These are phyloP conservation scores for Elachura formosa DNA, from an alignment of 2,113 vertebrate genomes.

Conservation along the genomic window DNA sequence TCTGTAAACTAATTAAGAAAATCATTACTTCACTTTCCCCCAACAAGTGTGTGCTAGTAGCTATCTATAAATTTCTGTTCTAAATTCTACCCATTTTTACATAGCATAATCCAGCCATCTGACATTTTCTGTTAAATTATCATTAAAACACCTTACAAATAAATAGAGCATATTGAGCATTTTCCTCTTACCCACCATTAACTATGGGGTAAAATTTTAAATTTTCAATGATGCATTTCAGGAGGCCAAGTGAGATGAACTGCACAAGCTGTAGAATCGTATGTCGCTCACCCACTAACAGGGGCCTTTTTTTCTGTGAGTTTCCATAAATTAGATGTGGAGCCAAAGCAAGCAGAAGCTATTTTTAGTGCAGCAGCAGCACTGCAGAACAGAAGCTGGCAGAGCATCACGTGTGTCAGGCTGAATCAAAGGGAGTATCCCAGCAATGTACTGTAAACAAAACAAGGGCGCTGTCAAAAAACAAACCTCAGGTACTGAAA, in stretches of 20 bases:
- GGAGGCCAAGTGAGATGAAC: background rate
- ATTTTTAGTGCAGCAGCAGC: slow-evolving; percentile 84
- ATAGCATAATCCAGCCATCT: background rate
- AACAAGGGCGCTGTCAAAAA: slow-evolving; percentile 83
- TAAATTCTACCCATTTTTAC: background rate
- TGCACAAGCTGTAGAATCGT: slow-evolving; percentile 45
- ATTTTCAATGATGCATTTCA: background rate
- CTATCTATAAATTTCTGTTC: background rate
- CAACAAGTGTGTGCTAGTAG: background rate
- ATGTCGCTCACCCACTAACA: slow-evolving; percentile 61
- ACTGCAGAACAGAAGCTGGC: slow-evolving; percentile 87
- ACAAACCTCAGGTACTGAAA: slow-evolving; percentile 70
- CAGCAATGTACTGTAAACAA: slow-evolving; percentile 89
- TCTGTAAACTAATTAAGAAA: background rate
- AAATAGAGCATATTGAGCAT: background rate
- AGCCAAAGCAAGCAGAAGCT: slow-evolving; percentile 86
- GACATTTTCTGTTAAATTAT: background rate
- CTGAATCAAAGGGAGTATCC: slow-evolving; percentile 91
- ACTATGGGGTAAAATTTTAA: background rate
- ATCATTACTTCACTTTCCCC: background rate
- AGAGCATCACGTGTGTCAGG: slow-evolving; percentile 79
- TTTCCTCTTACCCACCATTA: background rate
- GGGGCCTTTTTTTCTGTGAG: slow-evolving; percentile 73
- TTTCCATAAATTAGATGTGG: slow-evolving; percentile 89
- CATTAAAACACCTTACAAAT: background rate